Base-by-base conservation (phyloP, 2,888 invertebrate genomes). In the Rhagophthalmus giganteus region DNA sequence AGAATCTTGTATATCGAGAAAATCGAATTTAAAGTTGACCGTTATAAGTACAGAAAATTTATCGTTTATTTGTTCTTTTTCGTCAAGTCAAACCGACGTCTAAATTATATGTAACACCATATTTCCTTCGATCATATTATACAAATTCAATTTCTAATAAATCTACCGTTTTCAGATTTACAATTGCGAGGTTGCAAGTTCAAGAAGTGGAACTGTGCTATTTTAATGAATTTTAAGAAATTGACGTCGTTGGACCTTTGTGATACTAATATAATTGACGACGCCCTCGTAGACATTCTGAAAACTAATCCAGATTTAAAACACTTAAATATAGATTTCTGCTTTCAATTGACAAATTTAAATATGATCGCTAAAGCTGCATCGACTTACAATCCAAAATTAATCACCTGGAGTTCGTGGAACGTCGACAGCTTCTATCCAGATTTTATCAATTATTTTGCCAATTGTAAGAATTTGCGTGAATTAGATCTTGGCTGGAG, bases 401-500 rank as follows among this genome's bases (percentile, higher is more conserved):
- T 92, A 5, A 78, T 85, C 42, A 88, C 88, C 0, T 81, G 91
- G 55, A 94, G 94, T 69, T 84, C 92, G 65, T 95, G 94, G 94
- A 89, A 94, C 71, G 86, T 88, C 0, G 84, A 84, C 63, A 85
- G 86, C 1, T 71, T n/a, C 32, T 87, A 89, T 0, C 83, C 87
- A 0, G 76, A 78, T 10, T 94, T 93, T 0, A 81, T 94, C 0
- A 74, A 80, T 54, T 82, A 85, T 1, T 76, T 94, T 1, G 80
- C 84, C 0, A 78, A 79, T 32, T 93, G 90, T 64, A 77, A 73
- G 48, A 75, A 83, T 26, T 75, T 94, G 25, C 85, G 88, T 66
- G 94, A 94, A 72, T 76, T 94, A 10, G 94, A 94, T 74, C 81
- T 94, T 54, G 94, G 94, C 16, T 94, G 94, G 94, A 92, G 93